Evolutionary conservation across 2,113 vertebrate genomes (phyloP), one percentile per base, ranked within the genome.

Genomic region (Candoia aspera): DNA sequence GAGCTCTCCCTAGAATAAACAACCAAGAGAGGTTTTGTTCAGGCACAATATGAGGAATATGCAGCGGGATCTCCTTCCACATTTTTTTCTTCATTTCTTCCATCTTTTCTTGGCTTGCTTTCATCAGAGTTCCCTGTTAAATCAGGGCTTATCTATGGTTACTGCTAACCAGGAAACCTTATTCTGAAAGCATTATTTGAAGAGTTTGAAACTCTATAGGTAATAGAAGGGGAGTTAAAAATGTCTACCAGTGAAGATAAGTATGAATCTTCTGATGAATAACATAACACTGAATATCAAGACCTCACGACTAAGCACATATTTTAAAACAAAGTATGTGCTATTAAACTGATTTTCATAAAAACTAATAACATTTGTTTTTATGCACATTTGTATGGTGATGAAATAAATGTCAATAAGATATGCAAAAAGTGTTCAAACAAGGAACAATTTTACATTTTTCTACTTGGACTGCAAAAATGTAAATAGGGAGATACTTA

Each of bases 321-420:
- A 37, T 37, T 3, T 79, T 13, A 79, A 79, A 33, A 33, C 33
- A 33, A 59, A 49, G 6, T 91, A 84, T 3, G 0, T 54, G 95
- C 92, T 94, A 33, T 19, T 94, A 11, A 92, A 1, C 23, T 49
- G 55, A 58, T 9, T 0, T 0, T 92, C 57, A 59, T 49, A 92
- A 68, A 92, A 92, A 15, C 58, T 90, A 12, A 89, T 86, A 6
- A 84, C 84, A 60, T 6, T 10, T 5, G 0, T 88, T 92, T 94
- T 90, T 4, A 84, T 94, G 9, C 4, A 19, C 94, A 93, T 94
- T 0, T 49, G 29, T 24, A 12, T 86, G 89, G 29, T 87, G 62
- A 49, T 53, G 53, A 90, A 49, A 29, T 73, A 93, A 86, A 87
- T 73, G 0, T 91, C 85, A 0, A 89, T 94, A 55, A 0, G 2